phyloP scores from a whole-genome alignment of 2,888 invertebrate genomes.

The Timema cristinae region DNA sequence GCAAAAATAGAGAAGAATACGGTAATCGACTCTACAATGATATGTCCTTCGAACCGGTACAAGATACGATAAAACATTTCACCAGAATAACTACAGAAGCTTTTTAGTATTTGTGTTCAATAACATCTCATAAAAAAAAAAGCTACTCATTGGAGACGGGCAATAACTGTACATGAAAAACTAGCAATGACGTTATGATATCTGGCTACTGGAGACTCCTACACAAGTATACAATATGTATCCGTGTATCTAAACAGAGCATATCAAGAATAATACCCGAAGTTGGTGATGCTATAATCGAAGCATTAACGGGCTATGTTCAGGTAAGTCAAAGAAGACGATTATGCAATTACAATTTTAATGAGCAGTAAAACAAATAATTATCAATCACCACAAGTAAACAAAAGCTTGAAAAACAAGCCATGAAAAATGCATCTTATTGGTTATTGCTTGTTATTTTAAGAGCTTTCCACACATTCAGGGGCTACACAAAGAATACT shows the following conservation, averaged over 20 bases:
- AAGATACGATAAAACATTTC: neutral
- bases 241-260: neutral
- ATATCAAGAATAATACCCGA: constrained; percentile 7
- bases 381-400: no score
- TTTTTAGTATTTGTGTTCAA: no score
- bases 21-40: neutral
- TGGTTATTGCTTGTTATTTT: no score
- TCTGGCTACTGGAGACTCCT: no score
- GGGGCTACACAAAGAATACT: no score
- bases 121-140: no score
- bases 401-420: neutral
- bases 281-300: constrained; percentile 3
- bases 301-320: neutral
- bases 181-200: no score
- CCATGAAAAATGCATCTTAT: no score
- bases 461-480: no score
- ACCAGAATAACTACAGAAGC: neutral
- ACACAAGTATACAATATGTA: no score
- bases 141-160: no score
- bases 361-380: neutral
- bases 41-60: neutral
- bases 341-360: neutral
- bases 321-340: neutral
- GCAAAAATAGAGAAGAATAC: neutral
- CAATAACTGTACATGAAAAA: no score